Conservation (phyloP, 2,797 vertebrate species). For the Miichthys miiuy region DNA sequence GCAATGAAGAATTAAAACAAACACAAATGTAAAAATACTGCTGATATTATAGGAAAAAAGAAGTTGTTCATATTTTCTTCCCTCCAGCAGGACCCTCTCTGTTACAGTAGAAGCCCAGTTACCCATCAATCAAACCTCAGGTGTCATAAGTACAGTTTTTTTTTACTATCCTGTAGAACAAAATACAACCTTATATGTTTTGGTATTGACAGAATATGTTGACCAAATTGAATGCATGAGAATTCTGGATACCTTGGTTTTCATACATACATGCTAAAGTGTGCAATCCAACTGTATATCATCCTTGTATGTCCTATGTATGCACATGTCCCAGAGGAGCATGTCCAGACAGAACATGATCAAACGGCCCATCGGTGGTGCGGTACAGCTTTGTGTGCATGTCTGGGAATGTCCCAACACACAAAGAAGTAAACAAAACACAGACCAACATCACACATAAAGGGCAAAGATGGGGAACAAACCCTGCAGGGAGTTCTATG, state of each 20-base stretch:
- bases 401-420: slow-evolving; percentile 37
- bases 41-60: not conserved
- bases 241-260: not conserved
- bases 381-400: slow-evolving; percentile 28
- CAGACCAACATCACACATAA: slow-evolving; percentile 22
- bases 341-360: slow-evolving; percentile 9
- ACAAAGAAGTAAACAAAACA: slow-evolving; percentile 49
- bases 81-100: not conserved
- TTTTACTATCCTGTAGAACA: not conserved
- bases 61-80: not conserved
- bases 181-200: not conserved
- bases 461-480: slow-evolving; percentile 16
- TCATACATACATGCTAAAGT: not conserved
- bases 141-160: not conserved
- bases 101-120: not conserved
- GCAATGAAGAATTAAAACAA: not conserved
- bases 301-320: not conserved
- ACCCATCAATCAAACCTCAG: slow-evolving; percentile 33
- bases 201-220: too few relatives aligned
- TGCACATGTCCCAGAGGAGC: not conserved
- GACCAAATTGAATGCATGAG: too few relatives aligned
- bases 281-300: slow-evolving; percentile 8
- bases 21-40: not conserved
- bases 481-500: slow-evolving; percentile 38
- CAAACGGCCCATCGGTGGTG: slow-evolving; percentile 9